Conservation (phyloP, 2,797 vertebrate species). For the Pterois miles region DNA sequence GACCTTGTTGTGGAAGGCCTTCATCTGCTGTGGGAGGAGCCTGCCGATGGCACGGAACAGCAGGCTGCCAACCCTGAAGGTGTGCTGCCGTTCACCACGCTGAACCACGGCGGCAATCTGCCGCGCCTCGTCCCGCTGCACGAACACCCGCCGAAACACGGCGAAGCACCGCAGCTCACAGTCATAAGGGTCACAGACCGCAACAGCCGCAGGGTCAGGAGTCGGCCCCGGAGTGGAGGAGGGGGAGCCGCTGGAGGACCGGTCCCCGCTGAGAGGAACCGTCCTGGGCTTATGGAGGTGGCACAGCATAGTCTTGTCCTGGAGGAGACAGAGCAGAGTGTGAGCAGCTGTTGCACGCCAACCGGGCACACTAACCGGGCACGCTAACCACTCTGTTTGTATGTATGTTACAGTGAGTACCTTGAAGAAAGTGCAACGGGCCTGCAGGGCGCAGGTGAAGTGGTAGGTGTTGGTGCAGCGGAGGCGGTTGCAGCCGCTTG, state of each 20-base stretch:
- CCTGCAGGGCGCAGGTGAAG: constrained; percentile 96
- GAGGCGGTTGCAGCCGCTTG: constrained; percentile 91
- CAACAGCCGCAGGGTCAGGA: not conserved
- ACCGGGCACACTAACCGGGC: too few relatives aligned
- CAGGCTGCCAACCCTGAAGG: constrained; percentile 95
- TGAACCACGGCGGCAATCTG: constrained; percentile 96
- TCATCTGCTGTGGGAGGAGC: constrained; percentile 95
- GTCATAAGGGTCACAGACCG: constrained; percentile 76
- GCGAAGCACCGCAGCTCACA: constrained; percentile 93
- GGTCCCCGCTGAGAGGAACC: constrained; percentile 66
- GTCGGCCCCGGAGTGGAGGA: constrained; percentile 42
- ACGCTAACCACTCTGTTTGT: not conserved
- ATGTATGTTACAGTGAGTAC: constrained; percentile 40
- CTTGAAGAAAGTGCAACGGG: constrained; percentile 99
- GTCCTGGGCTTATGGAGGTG: constrained; percentile 91
- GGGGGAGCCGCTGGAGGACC: constrained; percentile 60
- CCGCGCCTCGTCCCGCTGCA: constrained; percentile 93
- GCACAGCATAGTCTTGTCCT: constrained; percentile 98
- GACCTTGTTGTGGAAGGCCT: constrained; percentile 87
- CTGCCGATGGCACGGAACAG: constrained; percentile 92
- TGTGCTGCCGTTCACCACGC: constrained; percentile 91
- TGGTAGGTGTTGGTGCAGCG: constrained; percentile 92
- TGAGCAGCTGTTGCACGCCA: too few relatives aligned
- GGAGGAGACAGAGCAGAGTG: constrained; percentile 12
- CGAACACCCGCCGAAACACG: constrained; percentile 94